phyloP scores from a whole-genome alignment of 2,113 vertebrate genomes.

The Phrynosoma blainvillii region DNA sequence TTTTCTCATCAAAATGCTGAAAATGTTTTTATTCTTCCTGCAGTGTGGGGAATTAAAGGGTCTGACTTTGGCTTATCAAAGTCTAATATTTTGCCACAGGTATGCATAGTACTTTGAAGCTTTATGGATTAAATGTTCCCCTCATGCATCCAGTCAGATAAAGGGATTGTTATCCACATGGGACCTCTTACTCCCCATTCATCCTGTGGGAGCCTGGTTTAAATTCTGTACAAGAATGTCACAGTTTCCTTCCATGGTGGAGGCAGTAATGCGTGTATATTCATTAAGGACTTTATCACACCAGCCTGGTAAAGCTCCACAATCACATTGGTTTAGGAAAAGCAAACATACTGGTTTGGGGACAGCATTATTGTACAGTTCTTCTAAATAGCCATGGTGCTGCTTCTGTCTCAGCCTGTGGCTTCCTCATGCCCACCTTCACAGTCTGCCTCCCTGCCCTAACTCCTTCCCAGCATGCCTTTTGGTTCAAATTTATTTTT shows the following conservation, averaged over 20 bases:
- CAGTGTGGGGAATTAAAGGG: slow-evolving; percentile 40
- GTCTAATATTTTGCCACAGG: slow-evolving; percentile 56
- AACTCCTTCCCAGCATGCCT: too few species aligned
- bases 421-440: too few species aligned
- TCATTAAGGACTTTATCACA: too few species aligned
- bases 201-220: too few species aligned
- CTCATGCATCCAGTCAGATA: not conserved
- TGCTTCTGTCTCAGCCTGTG: too few species aligned
- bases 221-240: not conserved
- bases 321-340: too few species aligned
- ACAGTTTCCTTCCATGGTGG: not conserved
- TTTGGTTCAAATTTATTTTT: too few species aligned
- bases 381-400: too few species aligned
- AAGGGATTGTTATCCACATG: not conserved
- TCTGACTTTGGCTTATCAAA: slow-evolving; percentile 53
- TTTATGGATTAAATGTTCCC: slow-evolving; percentile 47
- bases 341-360: too few species aligned
- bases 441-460: too few species aligned
- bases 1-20: slow-evolving; percentile 49
- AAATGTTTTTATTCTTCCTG: slow-evolving; percentile 43
- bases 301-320: too few species aligned
- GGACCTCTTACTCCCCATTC: not conserved
- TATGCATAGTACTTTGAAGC: slow-evolving; percentile 35
- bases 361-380: too few species aligned
- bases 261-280: not conserved